Conservation (phyloP, 2,113 vertebrate genomes). For the Glaucidium brasilianum region DNA sequence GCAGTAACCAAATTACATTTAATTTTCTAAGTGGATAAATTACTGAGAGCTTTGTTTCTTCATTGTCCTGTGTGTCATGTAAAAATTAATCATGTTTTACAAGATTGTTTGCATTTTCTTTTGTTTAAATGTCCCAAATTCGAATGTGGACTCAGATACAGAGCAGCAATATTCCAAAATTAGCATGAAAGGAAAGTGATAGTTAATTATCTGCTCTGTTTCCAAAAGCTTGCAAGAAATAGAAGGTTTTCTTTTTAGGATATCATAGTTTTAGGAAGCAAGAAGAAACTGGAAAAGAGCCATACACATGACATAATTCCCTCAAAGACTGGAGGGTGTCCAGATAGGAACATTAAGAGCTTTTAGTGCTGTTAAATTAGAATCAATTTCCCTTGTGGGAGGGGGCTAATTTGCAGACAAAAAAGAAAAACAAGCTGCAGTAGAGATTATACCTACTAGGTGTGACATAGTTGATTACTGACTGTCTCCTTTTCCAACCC, state of each 20-base stretch:
- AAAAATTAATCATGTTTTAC: not conserved
- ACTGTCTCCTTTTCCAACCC: not conserved
- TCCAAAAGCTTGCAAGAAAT: not conserved
- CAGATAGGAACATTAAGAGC: constrained; percentile 34
- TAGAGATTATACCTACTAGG: not conserved
- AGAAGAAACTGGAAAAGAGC: constrained; percentile 14
- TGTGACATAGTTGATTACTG: not conserved
- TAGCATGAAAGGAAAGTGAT: not conserved
- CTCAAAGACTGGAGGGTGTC: constrained; percentile 29
- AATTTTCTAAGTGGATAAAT: not conserved
- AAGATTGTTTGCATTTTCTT: not conserved
- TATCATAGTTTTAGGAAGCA: not conserved
- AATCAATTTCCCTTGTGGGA: constrained; percentile 35
- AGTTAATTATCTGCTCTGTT: not conserved
- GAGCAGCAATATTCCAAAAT: not conserved
- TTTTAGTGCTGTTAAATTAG: constrained; percentile 43
- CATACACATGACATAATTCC: constrained; percentile 30
- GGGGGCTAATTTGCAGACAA: constrained; percentile 1
- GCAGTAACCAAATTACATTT: not conserved
- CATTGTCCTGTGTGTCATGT: not conserved
- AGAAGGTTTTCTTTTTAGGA: not conserved
- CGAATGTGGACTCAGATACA: not conserved
- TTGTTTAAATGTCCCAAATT: not conserved
- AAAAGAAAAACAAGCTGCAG: not conserved
- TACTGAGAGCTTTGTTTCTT: not conserved